These are phyloP conservation scores for Hypocryptadius cinnamomeus DNA, from an alignment of 2,113 vertebrate species.

Conservation along the genomic window DNA sequence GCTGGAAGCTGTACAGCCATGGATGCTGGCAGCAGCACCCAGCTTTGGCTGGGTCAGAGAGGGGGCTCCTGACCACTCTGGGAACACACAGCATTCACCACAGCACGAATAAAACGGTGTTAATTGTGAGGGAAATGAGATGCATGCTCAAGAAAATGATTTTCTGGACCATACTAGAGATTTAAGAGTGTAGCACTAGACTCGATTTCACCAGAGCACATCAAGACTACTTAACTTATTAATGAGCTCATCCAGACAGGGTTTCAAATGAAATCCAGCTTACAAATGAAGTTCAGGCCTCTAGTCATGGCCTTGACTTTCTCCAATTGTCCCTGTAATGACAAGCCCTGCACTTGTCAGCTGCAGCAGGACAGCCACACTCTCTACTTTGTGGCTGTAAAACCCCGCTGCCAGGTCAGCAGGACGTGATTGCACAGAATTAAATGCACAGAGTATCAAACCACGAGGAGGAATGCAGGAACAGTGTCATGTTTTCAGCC, in stretches of 20 bases:
- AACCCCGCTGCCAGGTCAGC: not conserved
- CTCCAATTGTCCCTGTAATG: not conserved
- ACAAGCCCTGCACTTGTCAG: not conserved
- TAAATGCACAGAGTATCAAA: not conserved
- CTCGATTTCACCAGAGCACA: not conserved
- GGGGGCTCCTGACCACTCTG: not conserved
- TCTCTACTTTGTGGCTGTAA: not conserved
- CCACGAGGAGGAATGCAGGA: not conserved
- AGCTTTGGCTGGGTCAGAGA: not conserved
- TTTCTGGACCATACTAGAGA: not conserved
- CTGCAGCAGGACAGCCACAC: not conserved
- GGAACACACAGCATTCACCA: not conserved
- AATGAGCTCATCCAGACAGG: not conserved
- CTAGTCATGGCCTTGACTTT: not conserved
- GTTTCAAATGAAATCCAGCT: not conserved
- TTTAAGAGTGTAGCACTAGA: not conserved
- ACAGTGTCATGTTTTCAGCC: not conserved
- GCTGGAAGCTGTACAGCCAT: not conserved
- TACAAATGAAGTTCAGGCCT: not conserved
- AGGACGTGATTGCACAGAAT: not conserved
- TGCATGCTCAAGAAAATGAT: not conserved
- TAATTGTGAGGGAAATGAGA: not conserved
- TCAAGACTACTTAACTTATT: not conserved
- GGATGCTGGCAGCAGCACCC: not conserved
- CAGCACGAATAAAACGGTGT: accelerated